These are phyloP conservation scores for Luehdorfia chinensis DNA, from an alignment of 1,140 invertebrate genomes.

Conservation along the genomic window DNA sequence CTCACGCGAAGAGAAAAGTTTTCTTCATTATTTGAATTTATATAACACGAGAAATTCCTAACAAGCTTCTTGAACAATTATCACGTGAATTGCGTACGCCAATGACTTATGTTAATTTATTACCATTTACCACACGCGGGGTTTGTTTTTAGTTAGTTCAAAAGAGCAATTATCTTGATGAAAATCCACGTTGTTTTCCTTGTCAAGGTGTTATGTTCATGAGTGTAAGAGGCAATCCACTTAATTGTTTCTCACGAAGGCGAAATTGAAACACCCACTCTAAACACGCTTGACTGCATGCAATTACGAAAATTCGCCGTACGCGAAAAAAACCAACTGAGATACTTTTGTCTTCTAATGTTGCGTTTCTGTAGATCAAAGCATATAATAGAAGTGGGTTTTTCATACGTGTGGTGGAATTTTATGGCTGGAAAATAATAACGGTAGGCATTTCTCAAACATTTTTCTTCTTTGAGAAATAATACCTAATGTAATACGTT, in stretches of 20 bases:
- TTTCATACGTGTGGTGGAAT: neutral
- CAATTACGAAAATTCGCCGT: too few species aligned
- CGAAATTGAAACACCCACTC: constrained; percentile 3
- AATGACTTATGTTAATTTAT: neutral
- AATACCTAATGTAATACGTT: neutral
- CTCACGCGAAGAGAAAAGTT: too few species aligned
- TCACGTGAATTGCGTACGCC: too few species aligned
- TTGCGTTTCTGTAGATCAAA: constrained; percentile 3
- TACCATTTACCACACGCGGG: neutral
- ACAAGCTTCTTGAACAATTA: too few species aligned
- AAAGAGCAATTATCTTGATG: constrained; percentile 2
- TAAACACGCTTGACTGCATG: neutral
- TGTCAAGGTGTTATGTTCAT: neutral
- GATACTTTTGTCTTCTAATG: too few species aligned
- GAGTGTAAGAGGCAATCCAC: constrained; percentile 7
- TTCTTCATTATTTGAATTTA: too few species aligned
- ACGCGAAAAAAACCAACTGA: too few species aligned
- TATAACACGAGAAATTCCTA: too few species aligned
- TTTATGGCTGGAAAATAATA: neutral
- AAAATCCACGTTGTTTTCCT: constrained; percentile 7
- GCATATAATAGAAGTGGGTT: neutral
- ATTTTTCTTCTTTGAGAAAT: neutral
- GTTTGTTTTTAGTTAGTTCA: too few species aligned
- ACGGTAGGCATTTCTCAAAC: neutral
- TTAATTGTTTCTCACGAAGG: constrained; percentile 1